phyloP scores from a whole-genome alignment of 2,797 vertebrate genomes.

The Coregonus ussuriensis region DNA sequence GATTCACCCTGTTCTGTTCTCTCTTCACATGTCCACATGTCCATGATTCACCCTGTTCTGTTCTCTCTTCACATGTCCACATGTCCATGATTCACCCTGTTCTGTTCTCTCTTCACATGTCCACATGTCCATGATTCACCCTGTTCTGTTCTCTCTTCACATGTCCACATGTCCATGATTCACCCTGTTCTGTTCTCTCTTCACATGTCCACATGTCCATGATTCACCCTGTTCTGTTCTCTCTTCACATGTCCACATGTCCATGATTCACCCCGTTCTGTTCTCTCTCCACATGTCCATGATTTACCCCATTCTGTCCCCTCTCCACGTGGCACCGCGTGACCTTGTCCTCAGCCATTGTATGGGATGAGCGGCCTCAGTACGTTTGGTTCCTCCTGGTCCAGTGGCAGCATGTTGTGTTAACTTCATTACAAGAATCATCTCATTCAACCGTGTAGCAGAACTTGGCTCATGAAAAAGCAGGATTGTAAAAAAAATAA shows the following conservation, averaged over 20 bases:
- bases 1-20: not conserved
- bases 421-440: not conserved
- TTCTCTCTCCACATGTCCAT: not conserved
- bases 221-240: constrained; percentile 10
- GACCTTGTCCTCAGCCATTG: not conserved
- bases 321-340: not conserved
- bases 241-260: constrained; percentile 21
- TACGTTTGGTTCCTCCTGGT: not conserved
- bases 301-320: not conserved
- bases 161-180: constrained; percentile 33
- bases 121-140: not conserved
- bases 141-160: constrained; percentile 5
- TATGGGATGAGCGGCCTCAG: not conserved
- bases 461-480: too few species aligned
- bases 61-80: constrained; percentile 22
- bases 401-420: not conserved
- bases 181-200: not conserved
- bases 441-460: too few species aligned
- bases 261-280: constrained; percentile 13
- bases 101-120: not conserved
- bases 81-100: not conserved
- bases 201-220: not conserved
- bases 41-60: constrained; percentile 3
- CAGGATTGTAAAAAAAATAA: too few species aligned
- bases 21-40: not conserved